These are phyloP conservation scores for Chamaea fasciata DNA, from an alignment of 2,113 vertebrate species.

Conservation along the genomic window DNA sequence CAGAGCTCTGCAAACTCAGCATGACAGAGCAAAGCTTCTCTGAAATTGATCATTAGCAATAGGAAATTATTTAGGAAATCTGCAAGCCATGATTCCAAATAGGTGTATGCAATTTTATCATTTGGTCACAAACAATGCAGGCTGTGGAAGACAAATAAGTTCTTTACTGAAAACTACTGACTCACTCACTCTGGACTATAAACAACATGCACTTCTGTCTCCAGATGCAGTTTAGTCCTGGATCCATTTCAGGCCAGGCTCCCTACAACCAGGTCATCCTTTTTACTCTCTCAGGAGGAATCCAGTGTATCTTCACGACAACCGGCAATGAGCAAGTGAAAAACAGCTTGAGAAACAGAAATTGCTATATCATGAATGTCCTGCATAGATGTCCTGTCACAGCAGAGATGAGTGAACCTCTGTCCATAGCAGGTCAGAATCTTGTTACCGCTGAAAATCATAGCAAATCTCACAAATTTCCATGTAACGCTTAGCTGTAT, in stretches of 20 bases:
- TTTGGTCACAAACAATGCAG: background rate
- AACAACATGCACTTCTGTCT: background rate
- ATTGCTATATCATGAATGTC: background rate
- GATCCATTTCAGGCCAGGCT: background rate
- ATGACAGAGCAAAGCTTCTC: background rate
- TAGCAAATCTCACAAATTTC: background rate
- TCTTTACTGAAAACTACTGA: background rate
- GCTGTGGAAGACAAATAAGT: background rate
- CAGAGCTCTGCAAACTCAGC: background rate
- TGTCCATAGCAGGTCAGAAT: background rate
- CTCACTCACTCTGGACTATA: background rate
- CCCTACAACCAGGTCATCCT: background rate
- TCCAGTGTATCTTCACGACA: accelerated
- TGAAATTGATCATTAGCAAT: background rate
- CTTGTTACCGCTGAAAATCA: background rate
- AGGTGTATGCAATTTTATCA: background rate
- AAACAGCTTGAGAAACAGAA: background rate
- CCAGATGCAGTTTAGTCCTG: background rate
- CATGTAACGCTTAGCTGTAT: background rate
- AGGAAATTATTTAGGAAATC: background rate
- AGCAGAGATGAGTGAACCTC: background rate
- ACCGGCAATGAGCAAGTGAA: background rate
- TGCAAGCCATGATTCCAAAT: background rate
- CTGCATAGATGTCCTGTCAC: background rate
- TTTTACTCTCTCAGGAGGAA: background rate